Conservation (phyloP, 2,113 vertebrate species). For the Rhombomys opimus region DNA sequence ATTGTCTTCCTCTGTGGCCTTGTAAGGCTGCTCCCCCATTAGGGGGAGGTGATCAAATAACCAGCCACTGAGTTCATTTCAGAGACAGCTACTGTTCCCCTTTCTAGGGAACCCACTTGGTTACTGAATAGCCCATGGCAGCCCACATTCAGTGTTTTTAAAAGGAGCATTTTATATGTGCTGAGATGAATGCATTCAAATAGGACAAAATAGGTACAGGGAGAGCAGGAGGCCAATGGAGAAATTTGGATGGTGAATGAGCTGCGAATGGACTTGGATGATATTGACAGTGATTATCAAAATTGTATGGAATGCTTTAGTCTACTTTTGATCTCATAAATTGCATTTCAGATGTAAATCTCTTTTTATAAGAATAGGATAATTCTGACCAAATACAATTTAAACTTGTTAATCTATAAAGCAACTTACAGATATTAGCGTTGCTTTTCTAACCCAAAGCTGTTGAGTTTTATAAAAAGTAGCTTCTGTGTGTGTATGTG, state of each 20-base stretch:
- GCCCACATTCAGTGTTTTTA: not conserved
- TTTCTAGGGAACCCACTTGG: too few species aligned
- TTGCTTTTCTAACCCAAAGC: not conserved
- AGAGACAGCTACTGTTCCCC: too few species aligned
- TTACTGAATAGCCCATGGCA: too few species aligned
- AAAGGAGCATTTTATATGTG: not conserved
- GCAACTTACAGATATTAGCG: not conserved
- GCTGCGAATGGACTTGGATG: not conserved
- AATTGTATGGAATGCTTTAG: constrained; percentile 24
- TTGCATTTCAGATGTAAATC: not conserved
- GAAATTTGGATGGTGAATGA: constrained; percentile 45
- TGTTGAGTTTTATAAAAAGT: not conserved
- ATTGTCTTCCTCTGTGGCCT: too few species aligned
- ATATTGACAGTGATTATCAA: constrained; percentile 26
- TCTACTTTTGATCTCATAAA: not conserved
- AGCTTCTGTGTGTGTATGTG: not conserved
- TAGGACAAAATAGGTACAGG: not conserved
- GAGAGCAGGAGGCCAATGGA: not conserved
- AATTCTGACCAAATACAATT: constrained; percentile 37
- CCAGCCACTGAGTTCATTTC: too few species aligned
- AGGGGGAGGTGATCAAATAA: too few species aligned
- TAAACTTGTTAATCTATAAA: constrained; percentile 1
- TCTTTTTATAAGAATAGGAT: not conserved
- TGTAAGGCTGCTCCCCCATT: too few species aligned
- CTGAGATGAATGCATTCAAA: constrained; percentile 48